A percentile compares a stretch with the other conserved stretches of the same genome.
Evolutionary conservation across 92 coral and sea anemone genomes (phyloP).

Genomic region (Actinernus sp.): DNA sequence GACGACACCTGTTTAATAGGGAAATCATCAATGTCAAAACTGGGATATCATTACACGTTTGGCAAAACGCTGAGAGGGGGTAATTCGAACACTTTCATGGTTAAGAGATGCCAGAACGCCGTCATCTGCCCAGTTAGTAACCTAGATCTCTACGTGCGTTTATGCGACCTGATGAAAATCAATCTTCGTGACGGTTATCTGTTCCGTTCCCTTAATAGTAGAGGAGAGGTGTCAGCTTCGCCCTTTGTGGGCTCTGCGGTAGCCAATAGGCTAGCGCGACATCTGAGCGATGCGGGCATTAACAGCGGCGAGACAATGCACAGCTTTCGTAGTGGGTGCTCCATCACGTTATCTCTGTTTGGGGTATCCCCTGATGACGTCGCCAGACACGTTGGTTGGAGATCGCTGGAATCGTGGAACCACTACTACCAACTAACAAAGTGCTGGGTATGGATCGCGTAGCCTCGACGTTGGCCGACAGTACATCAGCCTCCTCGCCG

Average conservation of each 20-base stretch:
- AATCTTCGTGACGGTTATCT: conserved; percentile 29
- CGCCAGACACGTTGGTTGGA: conserved; percentile 39
- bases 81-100: conserved; percentile 13
- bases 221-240: conserved; percentile 16
- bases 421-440: background rate
- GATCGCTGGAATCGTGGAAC: background rate
- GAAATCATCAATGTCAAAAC: no score
- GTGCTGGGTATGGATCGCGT: background rate
- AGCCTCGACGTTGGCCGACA: conserved; percentile 1
- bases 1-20: no score
- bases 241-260: conserved; percentile 48
- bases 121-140: conserved; percentile 35
- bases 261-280: conserved; percentile 14
- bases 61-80: conserved; percentile 45
- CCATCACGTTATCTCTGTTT: conserved; percentile 33
- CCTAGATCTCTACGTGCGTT: conserved; percentile 20
- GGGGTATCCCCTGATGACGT: conserved; percentile 27
- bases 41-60: conserved; percentile 47
- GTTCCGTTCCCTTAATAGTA: conserved; percentile 17
- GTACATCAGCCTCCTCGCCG: background rate
- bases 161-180: conserved; percentile 43
- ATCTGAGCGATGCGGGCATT: conserved; percentile 13
- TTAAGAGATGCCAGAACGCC: conserved; percentile 6
- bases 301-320: conserved; percentile 48
- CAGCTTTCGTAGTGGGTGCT: conserved; percentile 42